These are phyloP conservation scores for Lepeophtheirus salmonis DNA, from an alignment of 1,140 invertebrate species.

Conservation along the genomic window DNA sequence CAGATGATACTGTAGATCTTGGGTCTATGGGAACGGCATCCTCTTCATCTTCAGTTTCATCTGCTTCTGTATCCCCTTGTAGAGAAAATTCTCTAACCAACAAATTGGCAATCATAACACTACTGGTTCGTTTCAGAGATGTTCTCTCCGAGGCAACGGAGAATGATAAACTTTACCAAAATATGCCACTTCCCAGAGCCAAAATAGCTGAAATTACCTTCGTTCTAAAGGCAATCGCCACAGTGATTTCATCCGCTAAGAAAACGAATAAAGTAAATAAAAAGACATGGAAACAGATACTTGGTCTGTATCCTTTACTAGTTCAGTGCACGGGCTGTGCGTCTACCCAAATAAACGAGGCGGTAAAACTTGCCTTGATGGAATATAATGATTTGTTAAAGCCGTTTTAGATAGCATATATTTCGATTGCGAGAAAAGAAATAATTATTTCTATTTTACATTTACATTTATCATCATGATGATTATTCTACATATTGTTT, in stretches of 20 bases:
- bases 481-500: too few relatives aligned
- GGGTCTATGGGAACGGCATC: neutral
- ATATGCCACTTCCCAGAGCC: constrained; percentile 75
- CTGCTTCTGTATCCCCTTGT: neutral
- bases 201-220: constrained; percentile 86
- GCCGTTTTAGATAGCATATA: constrained; percentile 30
- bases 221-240: constrained; percentile 84
- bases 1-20: constrained; percentile 2
- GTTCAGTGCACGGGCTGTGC: constrained; percentile 63
- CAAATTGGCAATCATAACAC: constrained; percentile 65
- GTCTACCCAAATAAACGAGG: constrained; percentile 53
- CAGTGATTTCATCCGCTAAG: constrained; percentile 72
- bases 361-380: constrained; percentile 61
- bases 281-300: constrained; percentile 76
- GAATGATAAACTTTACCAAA: constrained; percentile 68
- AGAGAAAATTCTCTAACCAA: constrained; percentile 40
- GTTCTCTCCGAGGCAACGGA: constrained; percentile 69
- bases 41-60: neutral
- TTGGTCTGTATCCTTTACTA: constrained; percentile 68
- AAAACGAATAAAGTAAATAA: constrained; percentile 72
- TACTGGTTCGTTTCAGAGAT: constrained; percentile 78
- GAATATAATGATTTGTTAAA: constrained; percentile 68
- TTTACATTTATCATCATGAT: too few relatives aligned
- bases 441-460: too few relatives aligned
- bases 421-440: too few relatives aligned